phyloP scores from a whole-genome alignment of 1,140 invertebrate species.

The Drosophila navojoa region DNA sequence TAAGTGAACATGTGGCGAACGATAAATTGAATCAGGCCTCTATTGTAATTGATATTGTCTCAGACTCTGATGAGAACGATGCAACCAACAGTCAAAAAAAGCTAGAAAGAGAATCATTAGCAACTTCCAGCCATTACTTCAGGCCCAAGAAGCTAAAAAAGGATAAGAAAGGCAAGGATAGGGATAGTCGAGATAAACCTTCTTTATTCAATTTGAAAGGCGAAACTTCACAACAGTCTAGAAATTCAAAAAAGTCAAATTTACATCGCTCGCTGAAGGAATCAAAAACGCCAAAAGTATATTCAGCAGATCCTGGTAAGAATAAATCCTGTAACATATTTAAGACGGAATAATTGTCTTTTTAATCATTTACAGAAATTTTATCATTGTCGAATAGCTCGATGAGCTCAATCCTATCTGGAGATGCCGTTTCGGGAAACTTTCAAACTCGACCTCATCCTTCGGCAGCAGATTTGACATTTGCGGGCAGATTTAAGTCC shows the following conservation, averaged over 20 bases:
- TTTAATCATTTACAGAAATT: conserved; percentile 52
- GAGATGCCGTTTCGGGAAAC: conserved; percentile 46
- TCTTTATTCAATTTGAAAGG: conserved; percentile 31
- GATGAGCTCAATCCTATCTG: conserved; percentile 75
- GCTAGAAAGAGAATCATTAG: conserved; percentile 4
- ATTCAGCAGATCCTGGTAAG: conserved; percentile 56
- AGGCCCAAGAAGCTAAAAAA: conserved; percentile 67
- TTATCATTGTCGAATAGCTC: conserved; percentile 80
- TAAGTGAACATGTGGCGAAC: conserved; percentile 66
- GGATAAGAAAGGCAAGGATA: conserved; percentile 63
- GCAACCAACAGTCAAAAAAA: conserved; percentile 20
- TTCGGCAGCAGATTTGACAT: conserved; percentile 66
- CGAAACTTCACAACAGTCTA: conserved; percentile 22
- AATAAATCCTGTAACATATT: neutral
- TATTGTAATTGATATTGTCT: conserved; percentile 75
- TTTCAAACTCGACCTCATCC: conserved; percentile 36
- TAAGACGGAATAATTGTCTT: neutral
- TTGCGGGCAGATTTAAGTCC: conserved; percentile 73
- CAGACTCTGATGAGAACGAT: conserved; percentile 73
- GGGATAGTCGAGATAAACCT: neutral
- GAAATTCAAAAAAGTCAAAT: neutral
- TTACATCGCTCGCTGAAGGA: conserved; percentile 20
- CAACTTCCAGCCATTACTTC: conserved; percentile 18
- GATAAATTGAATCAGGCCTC: conserved; percentile 54
- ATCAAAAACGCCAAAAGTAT: conserved; percentile 1